Evolutionary conservation across 2,113 vertebrate genomes (phyloP).

Genomic region (Leptocoma aspasia): DNA sequence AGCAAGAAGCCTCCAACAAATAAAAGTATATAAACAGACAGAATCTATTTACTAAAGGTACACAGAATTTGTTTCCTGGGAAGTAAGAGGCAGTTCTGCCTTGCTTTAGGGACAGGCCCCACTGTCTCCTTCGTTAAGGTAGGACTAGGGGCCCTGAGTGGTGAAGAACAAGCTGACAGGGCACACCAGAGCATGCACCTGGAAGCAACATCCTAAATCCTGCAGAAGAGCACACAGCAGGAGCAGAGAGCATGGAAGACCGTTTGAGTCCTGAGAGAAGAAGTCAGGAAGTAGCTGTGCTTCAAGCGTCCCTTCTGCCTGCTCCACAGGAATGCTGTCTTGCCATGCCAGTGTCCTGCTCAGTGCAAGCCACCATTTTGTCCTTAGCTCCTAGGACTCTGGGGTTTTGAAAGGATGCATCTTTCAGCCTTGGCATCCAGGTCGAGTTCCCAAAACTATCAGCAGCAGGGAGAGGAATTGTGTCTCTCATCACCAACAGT

Average conservation of each 20-base stretch:
- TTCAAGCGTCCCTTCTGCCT: not conserved
- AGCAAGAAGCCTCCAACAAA: too few relatives aligned
- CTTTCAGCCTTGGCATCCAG: not conserved
- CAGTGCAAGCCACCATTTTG: fast-evolving
- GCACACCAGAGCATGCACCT: not conserved
- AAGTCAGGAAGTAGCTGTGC: not conserved
- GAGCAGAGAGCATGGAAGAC: not conserved
- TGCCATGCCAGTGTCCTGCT: not conserved
- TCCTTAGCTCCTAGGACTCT: not conserved
- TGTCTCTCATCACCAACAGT: not conserved
- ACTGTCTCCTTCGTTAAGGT: fast-evolving
- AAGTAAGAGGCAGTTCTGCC: not conserved
- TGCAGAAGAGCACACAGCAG: not conserved
- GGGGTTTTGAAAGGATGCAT: not conserved
- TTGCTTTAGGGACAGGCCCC: not conserved
- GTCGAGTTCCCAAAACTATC: not conserved
- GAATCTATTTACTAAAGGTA: not conserved
- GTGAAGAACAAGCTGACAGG: not conserved
- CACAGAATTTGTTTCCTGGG: not conserved
- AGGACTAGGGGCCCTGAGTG: not conserved
- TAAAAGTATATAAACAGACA: not conserved
- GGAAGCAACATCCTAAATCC: not conserved
- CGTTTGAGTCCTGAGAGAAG: not conserved
- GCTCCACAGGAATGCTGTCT: not conserved
- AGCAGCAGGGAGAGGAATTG: not conserved